Evolutionary conservation across 2,113 vertebrate genomes (phyloP).

Genomic region (Cisticola juncidis): DNA sequence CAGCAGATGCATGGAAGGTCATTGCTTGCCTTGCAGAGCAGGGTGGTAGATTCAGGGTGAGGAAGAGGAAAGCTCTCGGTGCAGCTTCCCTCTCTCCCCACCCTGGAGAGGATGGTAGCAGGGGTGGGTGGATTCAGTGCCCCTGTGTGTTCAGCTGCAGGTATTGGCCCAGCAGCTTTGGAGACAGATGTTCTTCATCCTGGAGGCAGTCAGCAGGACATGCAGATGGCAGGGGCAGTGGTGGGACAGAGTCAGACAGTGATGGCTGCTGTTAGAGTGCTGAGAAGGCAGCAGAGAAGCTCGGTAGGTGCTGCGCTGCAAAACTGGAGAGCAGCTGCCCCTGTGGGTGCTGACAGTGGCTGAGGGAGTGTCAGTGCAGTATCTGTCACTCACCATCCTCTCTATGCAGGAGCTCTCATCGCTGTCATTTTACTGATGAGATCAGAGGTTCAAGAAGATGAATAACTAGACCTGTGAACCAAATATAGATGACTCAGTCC

Average conservation of each 20-base stretch:
- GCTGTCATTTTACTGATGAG: neutral
- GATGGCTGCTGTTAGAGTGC: neutral
- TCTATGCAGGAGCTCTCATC: neutral
- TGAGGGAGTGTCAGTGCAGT: neutral
- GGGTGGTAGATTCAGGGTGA: neutral
- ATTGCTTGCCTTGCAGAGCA: neutral
- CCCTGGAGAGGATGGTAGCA: neutral
- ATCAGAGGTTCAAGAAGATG: neutral
- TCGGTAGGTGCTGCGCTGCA: neutral
- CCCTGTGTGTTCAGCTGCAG: too few species aligned
- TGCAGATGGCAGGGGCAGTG: neutral
- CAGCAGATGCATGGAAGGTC: neutral
- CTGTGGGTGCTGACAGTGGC: neutral
- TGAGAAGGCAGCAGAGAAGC: neutral
- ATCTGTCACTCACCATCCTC: neutral
- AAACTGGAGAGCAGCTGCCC: neutral
- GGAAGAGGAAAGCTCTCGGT: neutral
- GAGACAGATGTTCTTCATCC: neutral
- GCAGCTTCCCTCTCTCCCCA: neutral
- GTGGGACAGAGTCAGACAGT: neutral
- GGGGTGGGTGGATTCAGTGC: neutral
- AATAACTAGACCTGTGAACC: neutral
- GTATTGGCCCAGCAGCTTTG: neutral
- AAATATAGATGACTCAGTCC: neutral
- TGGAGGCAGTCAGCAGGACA: neutral